Base-by-base conservation (phyloP, 2,113 vertebrate species). In the Cynopterus brachyotis region DNA sequence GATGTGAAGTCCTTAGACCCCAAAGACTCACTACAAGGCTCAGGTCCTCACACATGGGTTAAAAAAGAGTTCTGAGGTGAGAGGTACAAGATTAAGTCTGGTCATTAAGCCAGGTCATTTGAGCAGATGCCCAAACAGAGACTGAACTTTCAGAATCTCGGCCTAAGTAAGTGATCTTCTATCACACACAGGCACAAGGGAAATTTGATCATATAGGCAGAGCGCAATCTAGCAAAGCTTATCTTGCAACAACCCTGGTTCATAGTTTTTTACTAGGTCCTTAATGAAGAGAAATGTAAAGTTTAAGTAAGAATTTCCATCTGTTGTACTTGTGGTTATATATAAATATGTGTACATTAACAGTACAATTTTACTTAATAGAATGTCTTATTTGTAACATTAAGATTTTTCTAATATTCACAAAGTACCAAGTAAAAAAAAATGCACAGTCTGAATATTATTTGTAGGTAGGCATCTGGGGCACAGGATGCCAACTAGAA, bases 61-160 rank as follows among this genome's bases (percentile, higher is more conserved):
- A 10, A 26, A 59, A 66, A 4, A 76, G 4, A 70, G 47, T 62
- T 57, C 24, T n/a, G 53, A 83, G 5, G 0, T 9, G n/a, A 69
- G 12, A 8, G 0, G 28, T 35, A 6, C 1, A 45, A 2, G 55
- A 2, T 4, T 4, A 8, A 30, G 45, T 50, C 22, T 11, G 28
- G n/a, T n/a, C n/a, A n/a, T n/a, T n/a, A n/a, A 53, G 24, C 19
- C 73, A 53, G 30, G 2, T 60, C 15, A 16, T 9, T 32, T 0
- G 11, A 67, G 26, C 17, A 62, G 45, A 24, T 26, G 3, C 15
- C 17, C 15, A 42, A 50, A 47, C 12, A 85, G 78, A 89, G 19
- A 5, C 6, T 45, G 59, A 91, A 6, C 15, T 5, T 76, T 19
- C 40, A 84, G 60, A 50, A 11, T 0, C 3, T 69, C 60, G 10